These are phyloP conservation scores for Solenodon paradoxus DNA, from an alignment of 2,113 vertebrate genomes.

Conservation along the genomic window DNA sequence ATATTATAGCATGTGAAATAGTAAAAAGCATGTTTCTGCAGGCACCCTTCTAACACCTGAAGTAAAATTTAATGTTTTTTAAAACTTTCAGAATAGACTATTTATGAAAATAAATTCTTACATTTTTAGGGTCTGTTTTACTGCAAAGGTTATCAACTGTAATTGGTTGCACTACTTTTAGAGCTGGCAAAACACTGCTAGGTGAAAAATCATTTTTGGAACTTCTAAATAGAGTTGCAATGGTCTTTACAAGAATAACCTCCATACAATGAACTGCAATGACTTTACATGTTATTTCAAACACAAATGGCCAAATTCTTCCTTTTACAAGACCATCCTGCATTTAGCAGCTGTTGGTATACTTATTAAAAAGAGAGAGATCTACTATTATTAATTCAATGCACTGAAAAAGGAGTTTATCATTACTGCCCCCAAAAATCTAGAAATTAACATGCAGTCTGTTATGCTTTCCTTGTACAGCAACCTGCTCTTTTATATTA, in stretches of 20 bases:
- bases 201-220: slow-evolving; percentile 57
- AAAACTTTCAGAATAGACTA: not conserved
- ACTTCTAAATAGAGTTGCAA: not conserved
- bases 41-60: not conserved
- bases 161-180: slow-evolving; percentile 52
- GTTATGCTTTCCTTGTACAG: not conserved
- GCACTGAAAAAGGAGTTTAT: not conserved
- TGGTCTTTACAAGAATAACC: slow-evolving; percentile 44
- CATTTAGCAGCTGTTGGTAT: slow-evolving; percentile 24
- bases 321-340: slow-evolving; percentile 27
- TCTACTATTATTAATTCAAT: slow-evolving; percentile 36
- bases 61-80: slow-evolving; percentile 1
- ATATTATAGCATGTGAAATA: not conserved
- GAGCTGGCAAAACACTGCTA: not conserved
- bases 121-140: not conserved
- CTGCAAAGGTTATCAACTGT: slow-evolving; percentile 28
- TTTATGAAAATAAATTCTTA: not conserved
- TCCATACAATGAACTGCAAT: slow-evolving; percentile 56
- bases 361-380: not conserved
- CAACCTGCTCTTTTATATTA: not conserved
- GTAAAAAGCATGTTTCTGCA: not conserved
- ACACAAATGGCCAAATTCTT: slow-evolving; percentile 10
- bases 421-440: not conserved
- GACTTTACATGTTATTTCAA: slow-evolving; percentile 24
- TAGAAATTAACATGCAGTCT: not conserved